Conservation (phyloP, 2,888 invertebrate genomes). For the Habrosyne pyritoides region DNA sequence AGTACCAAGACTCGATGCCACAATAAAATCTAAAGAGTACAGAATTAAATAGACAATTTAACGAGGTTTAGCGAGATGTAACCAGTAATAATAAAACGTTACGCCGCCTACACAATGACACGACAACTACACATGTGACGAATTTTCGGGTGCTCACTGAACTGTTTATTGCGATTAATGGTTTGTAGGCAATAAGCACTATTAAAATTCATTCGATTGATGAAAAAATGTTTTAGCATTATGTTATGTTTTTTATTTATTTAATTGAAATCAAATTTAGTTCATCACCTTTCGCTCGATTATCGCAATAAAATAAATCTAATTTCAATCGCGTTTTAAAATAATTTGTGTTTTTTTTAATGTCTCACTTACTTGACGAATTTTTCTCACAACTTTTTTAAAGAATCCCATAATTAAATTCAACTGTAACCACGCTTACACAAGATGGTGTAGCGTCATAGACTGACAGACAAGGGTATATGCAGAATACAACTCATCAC, state of each 20-base stretch:
- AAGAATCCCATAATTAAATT: conserved; percentile 49
- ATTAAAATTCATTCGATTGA: conserved; percentile 10
- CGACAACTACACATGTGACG: too few relatives aligned
- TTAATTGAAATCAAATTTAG: too few relatives aligned
- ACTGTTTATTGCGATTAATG: not conserved
- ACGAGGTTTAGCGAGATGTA: conserved; percentile 50
- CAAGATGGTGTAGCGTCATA: not conserved
- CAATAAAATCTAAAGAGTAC: conserved; percentile 68
- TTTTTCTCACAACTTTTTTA: conserved; percentile 50
- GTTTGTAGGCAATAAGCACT: not conserved
- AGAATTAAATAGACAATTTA: conserved; percentile 67
- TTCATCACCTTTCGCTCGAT: too few relatives aligned
- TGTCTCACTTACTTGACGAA: conserved; percentile 49
- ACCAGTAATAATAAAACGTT: conserved; percentile 43
- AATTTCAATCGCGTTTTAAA: too few relatives aligned
- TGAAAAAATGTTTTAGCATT: conserved; percentile 10
- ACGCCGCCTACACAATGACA: conserved; percentile 14
- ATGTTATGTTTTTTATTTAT: not conserved
- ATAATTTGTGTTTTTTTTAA: conserved; percentile 14
- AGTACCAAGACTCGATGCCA: conserved; percentile 63
- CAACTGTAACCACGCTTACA: conserved; percentile 16
- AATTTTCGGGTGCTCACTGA: conserved; percentile 12
- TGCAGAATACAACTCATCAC: conserved; percentile 16
- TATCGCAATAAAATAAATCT: too few relatives aligned
- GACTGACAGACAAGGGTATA: conserved; percentile 7